Percentiles rank a stretch among this genome's conserved stretches.
phyloP scores from a whole-genome alignment of 2,888 invertebrate species.

The Eutolmus rufibarbis region DNA sequence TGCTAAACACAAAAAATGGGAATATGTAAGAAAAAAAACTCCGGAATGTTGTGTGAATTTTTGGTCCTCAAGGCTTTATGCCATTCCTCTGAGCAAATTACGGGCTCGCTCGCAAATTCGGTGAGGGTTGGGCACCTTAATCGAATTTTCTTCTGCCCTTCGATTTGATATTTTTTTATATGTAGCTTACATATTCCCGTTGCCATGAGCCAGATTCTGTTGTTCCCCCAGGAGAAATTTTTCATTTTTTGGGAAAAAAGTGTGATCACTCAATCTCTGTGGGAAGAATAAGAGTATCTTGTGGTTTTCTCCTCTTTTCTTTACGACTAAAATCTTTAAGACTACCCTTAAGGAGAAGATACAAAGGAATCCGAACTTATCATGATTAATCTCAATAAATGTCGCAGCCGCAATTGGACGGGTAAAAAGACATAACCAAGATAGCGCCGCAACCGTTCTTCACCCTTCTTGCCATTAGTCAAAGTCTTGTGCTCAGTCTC shows the following conservation, averaged over 20 bases:
- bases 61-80: not conserved
- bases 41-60: not conserved
- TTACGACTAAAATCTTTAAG: not conserved
- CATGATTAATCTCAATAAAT: not conserved
- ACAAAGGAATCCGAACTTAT: not conserved
- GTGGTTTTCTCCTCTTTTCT: not conserved
- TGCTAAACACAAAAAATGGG: not conserved
- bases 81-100: not conserved
- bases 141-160: not conserved
- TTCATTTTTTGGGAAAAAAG: not conserved
- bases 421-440: not conserved
- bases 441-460: not conserved
- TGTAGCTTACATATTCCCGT: not conserved
- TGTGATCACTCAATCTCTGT: not conserved
- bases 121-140: not conserved
- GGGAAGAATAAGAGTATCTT: not conserved
- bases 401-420: not conserved
- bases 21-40: not conserved
- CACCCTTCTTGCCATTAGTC: not conserved
- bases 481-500: not conserved
- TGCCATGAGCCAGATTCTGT: not conserved
- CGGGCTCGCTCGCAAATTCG: not conserved
- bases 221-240: not conserved
- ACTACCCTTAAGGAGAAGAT: not conserved
- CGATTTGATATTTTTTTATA: not conserved